phyloP scores from a whole-genome alignment of 2,888 invertebrate genomes.

The Pristionchus exspectatus region DNA sequence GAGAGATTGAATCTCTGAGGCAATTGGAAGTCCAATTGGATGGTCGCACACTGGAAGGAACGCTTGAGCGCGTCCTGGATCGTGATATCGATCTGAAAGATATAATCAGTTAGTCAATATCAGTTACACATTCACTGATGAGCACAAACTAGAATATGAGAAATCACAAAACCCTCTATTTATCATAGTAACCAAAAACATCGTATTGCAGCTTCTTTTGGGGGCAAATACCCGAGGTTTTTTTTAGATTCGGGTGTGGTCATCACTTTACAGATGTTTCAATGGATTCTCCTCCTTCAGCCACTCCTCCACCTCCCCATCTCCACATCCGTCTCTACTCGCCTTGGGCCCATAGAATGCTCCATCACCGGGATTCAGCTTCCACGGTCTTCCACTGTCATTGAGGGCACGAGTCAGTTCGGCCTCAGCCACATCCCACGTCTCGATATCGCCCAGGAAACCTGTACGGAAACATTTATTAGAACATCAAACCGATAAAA shows the following conservation, averaged over 20 bases:
- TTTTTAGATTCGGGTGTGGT: too few relatives aligned
- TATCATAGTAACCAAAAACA: too few relatives aligned
- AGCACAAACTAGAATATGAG: too few relatives aligned
- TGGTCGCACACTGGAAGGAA: conserved; percentile 95
- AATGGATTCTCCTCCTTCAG: background rate
- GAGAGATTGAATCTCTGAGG: conserved; percentile 92
- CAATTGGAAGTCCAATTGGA: conserved; percentile 97
- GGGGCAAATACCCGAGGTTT: too few relatives aligned
- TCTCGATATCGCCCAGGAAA: conserved; percentile 75
- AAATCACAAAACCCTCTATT: too few relatives aligned
- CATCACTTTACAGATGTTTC: too few relatives aligned
- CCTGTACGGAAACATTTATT: conserved; percentile 12
- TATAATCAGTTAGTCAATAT: background rate
- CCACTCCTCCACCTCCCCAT: conserved; percentile 19
- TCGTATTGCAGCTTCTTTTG: too few relatives aligned
- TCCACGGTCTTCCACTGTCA: conserved; percentile 91
- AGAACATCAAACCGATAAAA: background rate
- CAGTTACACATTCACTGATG: too few relatives aligned
- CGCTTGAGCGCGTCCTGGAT: conserved; percentile 92
- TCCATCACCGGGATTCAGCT: conserved; percentile 89
- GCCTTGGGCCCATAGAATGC: conserved; percentile 98
- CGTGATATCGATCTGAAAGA: conserved; percentile 84
- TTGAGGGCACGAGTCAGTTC: conserved; percentile 83
- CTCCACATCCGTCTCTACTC: conserved; percentile 14
- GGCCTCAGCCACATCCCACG: conserved; percentile 84